Conservation (phyloP, 2,797 vertebrate species). For the Gymnopithys bicolor region DNA sequence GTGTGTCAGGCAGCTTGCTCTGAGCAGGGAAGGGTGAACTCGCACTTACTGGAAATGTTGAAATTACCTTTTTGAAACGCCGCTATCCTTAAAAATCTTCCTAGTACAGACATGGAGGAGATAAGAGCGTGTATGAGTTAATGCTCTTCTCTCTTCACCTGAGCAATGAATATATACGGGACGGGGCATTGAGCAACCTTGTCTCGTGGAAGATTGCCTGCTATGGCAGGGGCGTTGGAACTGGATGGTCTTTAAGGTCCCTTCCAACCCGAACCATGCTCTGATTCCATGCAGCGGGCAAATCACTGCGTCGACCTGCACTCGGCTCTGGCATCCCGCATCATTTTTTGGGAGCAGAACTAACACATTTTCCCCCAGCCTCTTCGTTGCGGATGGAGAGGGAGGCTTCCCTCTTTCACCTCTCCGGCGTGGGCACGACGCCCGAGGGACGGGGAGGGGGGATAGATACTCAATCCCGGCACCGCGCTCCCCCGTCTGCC, state of each 20-base stretch:
- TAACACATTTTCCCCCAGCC: fast-evolving
- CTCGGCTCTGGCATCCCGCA: background rate
- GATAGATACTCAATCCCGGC: background rate
- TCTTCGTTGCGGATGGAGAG: background rate
- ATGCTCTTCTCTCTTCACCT: background rate
- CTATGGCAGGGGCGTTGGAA: background rate
- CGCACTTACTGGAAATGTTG: background rate
- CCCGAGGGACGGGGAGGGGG: too few species aligned
- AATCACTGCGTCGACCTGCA: background rate
- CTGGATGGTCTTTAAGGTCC: background rate
- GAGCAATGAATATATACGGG: background rate
- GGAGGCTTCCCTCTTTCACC: background rate
- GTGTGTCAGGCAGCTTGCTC: fast-evolving
- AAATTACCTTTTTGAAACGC: background rate
- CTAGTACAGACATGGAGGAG: background rate
- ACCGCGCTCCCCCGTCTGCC: fast-evolving
- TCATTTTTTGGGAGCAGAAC: background rate
- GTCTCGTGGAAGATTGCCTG: background rate
- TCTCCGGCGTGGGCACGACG: too few species aligned
- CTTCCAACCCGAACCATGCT: background rate
- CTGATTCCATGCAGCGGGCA: background rate
- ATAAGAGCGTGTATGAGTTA: background rate
- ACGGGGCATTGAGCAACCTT: background rate
- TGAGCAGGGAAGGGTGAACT: background rate
- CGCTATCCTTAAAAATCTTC: background rate